Evolutionary conservation across 2,113 vertebrate genomes (phyloP).

Genomic region (Zonotrichia leucophrys): DNA sequence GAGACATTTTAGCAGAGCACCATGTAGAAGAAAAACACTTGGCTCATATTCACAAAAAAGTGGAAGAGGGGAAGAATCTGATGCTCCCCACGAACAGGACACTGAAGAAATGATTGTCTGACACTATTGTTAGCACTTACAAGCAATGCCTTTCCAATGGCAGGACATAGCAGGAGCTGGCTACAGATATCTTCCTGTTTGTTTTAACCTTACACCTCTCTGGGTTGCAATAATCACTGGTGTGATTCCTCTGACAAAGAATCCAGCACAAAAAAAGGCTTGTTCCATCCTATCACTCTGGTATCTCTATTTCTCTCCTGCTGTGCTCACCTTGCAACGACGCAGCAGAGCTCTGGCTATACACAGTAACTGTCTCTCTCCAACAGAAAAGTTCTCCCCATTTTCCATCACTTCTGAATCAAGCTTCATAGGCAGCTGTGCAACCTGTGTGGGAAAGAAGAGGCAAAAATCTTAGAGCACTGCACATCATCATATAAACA

Average conservation of each 20-base stretch:
- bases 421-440: conserved; percentile 89
- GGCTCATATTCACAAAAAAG: not conserved
- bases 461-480: not conserved
- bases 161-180: not conserved
- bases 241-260: not conserved
- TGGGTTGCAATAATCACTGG: not conserved
- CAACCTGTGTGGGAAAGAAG: conserved; percentile 71
- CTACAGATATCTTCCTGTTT: not conserved
- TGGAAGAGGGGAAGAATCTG: not conserved
- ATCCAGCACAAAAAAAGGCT: not conserved
- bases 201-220: not conserved
- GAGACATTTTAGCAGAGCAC: not conserved
- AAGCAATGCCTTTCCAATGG: not conserved
- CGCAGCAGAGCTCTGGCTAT: conserved; percentile 87
- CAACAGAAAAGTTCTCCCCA: conserved; percentile 92
- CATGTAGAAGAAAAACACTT: not conserved
- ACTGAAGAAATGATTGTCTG: not conserved
- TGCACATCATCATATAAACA: not conserved
- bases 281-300: not conserved
- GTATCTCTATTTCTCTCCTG: not conserved
- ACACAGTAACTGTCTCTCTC: conserved; percentile 89
- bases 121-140: not conserved
- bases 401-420: conserved; percentile 94
- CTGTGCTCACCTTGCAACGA: conserved; percentile 83
- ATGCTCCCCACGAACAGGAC: not conserved